Evolutionary conservation across 2,888 invertebrate species (phyloP).

Genomic region (Ophion slaviceki): DNA sequence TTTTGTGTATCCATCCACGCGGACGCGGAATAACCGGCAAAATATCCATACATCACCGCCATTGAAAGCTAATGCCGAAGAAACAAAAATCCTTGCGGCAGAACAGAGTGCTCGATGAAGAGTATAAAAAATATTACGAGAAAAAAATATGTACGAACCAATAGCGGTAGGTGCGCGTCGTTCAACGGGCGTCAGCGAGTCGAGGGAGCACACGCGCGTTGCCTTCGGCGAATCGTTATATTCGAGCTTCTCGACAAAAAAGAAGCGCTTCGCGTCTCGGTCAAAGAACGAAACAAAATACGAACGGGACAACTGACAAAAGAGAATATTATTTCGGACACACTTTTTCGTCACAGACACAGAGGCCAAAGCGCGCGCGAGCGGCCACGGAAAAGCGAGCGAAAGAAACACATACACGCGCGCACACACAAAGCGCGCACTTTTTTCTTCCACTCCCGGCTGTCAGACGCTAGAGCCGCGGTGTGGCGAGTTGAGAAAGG

Average conservation of each 20-base stretch:
- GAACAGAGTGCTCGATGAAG: neutral
- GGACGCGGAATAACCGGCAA: conserved; percentile 31
- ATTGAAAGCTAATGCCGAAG: neutral
- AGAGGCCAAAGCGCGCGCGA: conserved; percentile 21
- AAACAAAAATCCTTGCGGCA: neutral
- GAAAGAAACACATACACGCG: neutral
- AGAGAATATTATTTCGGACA: neutral
- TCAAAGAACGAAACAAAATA: too few species aligned
- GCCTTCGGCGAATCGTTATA: neutral
- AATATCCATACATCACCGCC: neutral
- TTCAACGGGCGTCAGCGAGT: conserved; percentile 30
- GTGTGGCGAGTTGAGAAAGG: conserved; percentile 14
- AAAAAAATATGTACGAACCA: conserved; percentile 42
- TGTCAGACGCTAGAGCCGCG: conserved; percentile 33
- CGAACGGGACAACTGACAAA: neutral
- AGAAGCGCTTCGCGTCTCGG: neutral
- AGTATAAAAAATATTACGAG: neutral
- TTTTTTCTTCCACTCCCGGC: conserved; percentile 26
- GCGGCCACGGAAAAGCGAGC: neutral
- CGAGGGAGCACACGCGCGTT: neutral
- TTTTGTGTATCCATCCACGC: conserved; percentile 40
- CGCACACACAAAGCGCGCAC: conserved; percentile 26
- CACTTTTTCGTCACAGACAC: conserved; percentile 27
- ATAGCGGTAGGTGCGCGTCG: conserved; percentile 59
- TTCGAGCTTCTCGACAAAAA: neutral